These are phyloP conservation scores for Sepiola atlantica DNA, from an alignment of 2,888 invertebrate genomes.

Conservation along the genomic window DNA sequence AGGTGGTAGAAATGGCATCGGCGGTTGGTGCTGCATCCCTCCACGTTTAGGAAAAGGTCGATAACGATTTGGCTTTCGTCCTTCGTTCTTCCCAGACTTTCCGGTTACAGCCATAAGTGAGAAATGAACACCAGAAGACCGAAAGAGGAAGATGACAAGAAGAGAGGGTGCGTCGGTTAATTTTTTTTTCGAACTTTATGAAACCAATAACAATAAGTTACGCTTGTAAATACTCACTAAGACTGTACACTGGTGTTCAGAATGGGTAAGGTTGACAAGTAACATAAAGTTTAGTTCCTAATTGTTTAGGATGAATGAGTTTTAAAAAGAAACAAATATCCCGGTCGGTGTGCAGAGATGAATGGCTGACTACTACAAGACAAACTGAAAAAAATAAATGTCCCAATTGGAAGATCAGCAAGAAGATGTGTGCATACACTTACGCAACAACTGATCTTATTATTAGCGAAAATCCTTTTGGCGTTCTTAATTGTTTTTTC, in stretches of 20 bases:
- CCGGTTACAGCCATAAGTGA: constrained; percentile 43
- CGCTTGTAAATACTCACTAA: constrained; percentile 32
- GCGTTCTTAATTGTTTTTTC: background rate
- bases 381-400: background rate
- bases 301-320: background rate
- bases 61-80: constrained; percentile 23
- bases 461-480: background rate
- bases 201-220: background rate
- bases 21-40: constrained; percentile 6
- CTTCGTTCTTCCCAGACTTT: constrained; percentile 38
- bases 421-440: constrained; percentile 24
- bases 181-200: background rate
- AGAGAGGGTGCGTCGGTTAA: background rate
- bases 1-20: constrained; percentile 43
- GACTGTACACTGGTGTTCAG: background rate
- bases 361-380: constrained; percentile 32
- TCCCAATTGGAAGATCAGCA: background rate
- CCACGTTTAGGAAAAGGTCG: constrained; percentile 44
- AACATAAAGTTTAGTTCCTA: background rate
- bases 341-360: background rate
- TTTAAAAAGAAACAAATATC: background rate
- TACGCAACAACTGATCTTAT: constrained; percentile 1
- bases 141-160: background rate
- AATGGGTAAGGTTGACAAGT: background rate
- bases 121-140: background rate